Percentiles rank a stretch among this genome's conserved stretches.
phyloP scores from a whole-genome alignment of 92 coral and sea anemone species.

The Palythoa heliodiscus region DNA sequence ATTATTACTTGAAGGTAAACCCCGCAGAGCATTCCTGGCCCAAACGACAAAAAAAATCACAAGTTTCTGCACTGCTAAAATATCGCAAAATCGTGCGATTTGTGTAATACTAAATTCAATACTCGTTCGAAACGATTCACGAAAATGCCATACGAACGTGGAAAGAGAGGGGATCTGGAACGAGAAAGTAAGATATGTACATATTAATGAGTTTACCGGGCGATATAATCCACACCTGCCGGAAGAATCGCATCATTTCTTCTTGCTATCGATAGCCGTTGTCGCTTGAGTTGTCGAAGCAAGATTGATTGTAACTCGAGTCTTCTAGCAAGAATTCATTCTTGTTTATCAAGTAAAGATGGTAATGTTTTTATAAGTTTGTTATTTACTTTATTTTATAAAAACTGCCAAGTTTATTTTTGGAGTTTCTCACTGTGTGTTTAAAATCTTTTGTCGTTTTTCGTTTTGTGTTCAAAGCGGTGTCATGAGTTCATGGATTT shows the following conservation, averaged over 20 bases:
- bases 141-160: background rate
- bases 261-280: slow-evolving; percentile 46
- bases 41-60: background rate
- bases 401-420: background rate
- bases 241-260: slow-evolving; percentile 17
- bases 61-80: background rate
- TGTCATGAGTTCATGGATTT: background rate
- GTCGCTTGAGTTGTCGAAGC: slow-evolving; percentile 44
- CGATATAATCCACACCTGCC: slow-evolving; percentile 38
- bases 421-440: background rate
- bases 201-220: background rate
- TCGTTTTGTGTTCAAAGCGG: background rate
- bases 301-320: slow-evolving; percentile 3
- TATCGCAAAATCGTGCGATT: background rate
- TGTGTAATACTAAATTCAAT: no score
- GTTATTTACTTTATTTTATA: background rate
- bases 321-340: slow-evolving; percentile 1
- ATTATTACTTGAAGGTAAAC: background rate
- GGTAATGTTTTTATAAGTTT: slow-evolving; percentile 1
- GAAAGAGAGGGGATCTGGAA: background rate
- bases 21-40: background rate
- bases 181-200: slow-evolving; percentile 7
- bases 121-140: no score
- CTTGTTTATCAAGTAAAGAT: background rate
- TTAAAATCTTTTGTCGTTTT: background rate